Evolutionary conservation across 2,888 invertebrate species (phyloP), one percentile per base, ranked within the genome.

Genomic region (Ectemnius cavifrons): DNA sequence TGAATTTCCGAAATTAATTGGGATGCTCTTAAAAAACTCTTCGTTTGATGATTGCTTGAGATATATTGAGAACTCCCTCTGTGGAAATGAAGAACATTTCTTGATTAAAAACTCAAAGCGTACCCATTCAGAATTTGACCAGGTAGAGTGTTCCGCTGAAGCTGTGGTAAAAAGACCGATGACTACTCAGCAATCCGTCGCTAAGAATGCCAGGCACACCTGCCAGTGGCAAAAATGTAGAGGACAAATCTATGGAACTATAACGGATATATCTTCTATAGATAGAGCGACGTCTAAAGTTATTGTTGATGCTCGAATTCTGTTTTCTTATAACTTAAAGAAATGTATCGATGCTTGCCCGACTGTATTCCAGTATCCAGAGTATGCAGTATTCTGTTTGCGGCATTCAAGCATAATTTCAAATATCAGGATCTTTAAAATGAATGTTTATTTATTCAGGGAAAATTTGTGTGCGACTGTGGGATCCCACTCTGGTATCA

Each of bases 321-420:
- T 73, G 94, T 95, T 92, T 91, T 77, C 68, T 3, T 93, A 92
- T 88, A 91, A 96, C 89, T 93, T 95, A 64, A 92, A 93, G 56
- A 97, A 97, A 91, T 97, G 97, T 92, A 94, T 97, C 11, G 97
- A 97, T 92, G 95, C 96, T 8, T 93, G 96, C 14, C 96, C 96
- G 20, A 91, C 93, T 23, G 81, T 94, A 64, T 93, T 93, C 81
- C 83, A 91, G 67, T 92, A 78, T 89, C 92, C 92, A 49, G 90
- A 91, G 84, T 85, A 91, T 18, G 92, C 90, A 91, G 77, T 91
- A 59, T 13, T 68, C 58, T 63, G 4, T 59, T 37, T 37, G 11
- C 5, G 8, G 8, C 37, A 37, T 37, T 37, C 37, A 37, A 37
- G 5, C 37, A 8, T 11, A 11, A 37, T 37, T 37, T 37, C 37